Percentiles rank a stretch among this genome's conserved stretches.
Evolutionary conservation across 2,888 invertebrate species (phyloP).

Genomic region (Bombyx huttoni): DNA sequence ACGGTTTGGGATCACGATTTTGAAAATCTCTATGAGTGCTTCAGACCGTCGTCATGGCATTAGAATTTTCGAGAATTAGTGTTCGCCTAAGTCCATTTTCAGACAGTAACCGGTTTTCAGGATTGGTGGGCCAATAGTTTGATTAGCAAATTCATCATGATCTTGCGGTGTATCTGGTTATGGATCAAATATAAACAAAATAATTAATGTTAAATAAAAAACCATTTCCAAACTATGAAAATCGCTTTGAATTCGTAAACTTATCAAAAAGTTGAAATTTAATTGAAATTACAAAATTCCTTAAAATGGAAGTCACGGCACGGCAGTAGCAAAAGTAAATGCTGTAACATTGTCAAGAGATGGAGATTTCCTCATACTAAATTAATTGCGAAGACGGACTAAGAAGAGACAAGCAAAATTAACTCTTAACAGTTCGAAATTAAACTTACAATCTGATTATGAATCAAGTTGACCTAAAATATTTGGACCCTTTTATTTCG

Average conservation of each 20-base stretch:
- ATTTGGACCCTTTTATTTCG: slow-evolving; percentile 61
- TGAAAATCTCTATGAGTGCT: not conserved
- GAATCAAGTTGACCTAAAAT: slow-evolving; percentile 58
- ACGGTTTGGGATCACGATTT: not conserved
- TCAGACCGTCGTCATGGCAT: not conserved
- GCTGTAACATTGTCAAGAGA: slow-evolving; percentile 50
- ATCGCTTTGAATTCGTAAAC: no score
- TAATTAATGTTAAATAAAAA: no score
- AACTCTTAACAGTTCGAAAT: slow-evolving; percentile 44
- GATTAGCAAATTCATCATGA: no score
- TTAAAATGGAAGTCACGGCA: slow-evolving; percentile 34
- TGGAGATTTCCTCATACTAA: slow-evolving; percentile 60
- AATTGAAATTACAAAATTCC: not conserved
- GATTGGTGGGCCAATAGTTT: no score
- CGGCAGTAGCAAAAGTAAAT: slow-evolving; percentile 39
- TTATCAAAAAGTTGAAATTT: not conserved
- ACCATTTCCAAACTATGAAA: no score
- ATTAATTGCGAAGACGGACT: slow-evolving; percentile 51
- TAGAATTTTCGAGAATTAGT: no score
- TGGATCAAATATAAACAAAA: no score
- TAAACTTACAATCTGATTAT: slow-evolving; percentile 51
- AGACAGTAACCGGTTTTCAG: no score
- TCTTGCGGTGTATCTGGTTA: no score
- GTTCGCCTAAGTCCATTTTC: no score
- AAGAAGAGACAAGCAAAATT: slow-evolving; percentile 37